These are phyloP conservation scores for Diaphora mendica DNA, from an alignment of 2,888 invertebrate genomes.

Conservation along the genomic window DNA sequence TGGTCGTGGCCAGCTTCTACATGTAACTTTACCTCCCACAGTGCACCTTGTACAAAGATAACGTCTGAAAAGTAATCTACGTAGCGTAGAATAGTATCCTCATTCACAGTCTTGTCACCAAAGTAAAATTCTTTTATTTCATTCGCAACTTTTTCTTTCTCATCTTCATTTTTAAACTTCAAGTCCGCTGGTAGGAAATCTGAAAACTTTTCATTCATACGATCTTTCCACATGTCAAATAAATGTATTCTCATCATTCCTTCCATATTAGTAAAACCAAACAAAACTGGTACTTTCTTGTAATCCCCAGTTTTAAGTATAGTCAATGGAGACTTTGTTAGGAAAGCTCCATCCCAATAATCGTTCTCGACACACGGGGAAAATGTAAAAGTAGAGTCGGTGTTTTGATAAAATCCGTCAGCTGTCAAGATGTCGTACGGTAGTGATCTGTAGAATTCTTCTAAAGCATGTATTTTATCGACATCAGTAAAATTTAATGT, in stretches of 20 bases:
- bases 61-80: constrained; percentile 65
- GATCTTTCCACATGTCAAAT: constrained; percentile 45
- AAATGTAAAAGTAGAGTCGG: constrained; percentile 49
- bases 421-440: constrained; percentile 13
- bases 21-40: constrained; percentile 50
- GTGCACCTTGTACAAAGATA: constrained; percentile 45
- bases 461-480: constrained; percentile 53
- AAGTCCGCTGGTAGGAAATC: no score
- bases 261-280: constrained; percentile 58
- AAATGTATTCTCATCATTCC: constrained; percentile 42
- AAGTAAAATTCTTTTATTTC: no score
- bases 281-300: constrained; percentile 50
- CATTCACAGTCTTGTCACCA: no score
- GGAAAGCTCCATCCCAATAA: constrained; percentile 39
- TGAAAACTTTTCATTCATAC: constrained; percentile 43
- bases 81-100: constrained; percentile 40
- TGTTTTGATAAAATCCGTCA: constrained; percentile 10
- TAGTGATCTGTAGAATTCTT: constrained; percentile 34
- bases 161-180: no score
- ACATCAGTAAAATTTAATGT: constrained; percentile 47
- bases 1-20: constrained; percentile 10
- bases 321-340: constrained; percentile 48
- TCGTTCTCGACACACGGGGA: constrained; percentile 49
- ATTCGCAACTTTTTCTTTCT: no score
- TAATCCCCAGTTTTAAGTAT: constrained; percentile 49